Evolutionary conservation across 2,797 vertebrate species (phyloP).

Genomic region (Microcaecilia unicolor): DNA sequence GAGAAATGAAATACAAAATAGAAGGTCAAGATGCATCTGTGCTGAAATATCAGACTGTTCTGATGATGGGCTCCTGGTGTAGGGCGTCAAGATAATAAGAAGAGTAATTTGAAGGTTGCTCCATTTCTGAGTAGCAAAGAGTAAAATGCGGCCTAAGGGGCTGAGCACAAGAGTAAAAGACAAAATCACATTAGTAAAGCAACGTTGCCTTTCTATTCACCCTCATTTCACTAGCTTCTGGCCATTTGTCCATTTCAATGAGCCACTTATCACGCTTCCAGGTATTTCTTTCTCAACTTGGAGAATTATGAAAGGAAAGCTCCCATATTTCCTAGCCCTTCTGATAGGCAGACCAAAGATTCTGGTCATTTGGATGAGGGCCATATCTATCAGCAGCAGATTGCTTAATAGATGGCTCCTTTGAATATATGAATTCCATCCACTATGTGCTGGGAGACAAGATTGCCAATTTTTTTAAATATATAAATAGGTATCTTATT

Average conservation of each 20-base stretch:
- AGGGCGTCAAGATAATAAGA: no score
- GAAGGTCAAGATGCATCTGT: no score
- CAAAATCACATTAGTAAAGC: slow-evolving; percentile 36
- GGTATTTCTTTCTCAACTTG: slow-evolving; percentile 44
- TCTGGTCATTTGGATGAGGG: slow-evolving; percentile 68
- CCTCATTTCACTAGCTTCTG: slow-evolving; percentile 24
- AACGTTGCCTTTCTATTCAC: slow-evolving; percentile 38
- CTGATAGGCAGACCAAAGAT: slow-evolving; percentile 51
- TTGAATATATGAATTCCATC: slow-evolving; percentile 65
- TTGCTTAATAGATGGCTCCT: slow-evolving; percentile 58
- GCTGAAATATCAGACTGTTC: no score
- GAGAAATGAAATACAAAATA: no score
- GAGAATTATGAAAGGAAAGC: slow-evolving; percentile 60
- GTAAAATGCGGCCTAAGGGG: no score
- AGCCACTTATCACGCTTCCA: slow-evolving; percentile 46
- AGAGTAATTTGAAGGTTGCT: no score
- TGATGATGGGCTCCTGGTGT: no score
- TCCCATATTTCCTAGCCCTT: slow-evolving; percentile 45
- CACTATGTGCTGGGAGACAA: slow-evolving; percentile 35
- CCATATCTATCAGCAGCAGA: slow-evolving; percentile 47
- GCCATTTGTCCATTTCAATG: slow-evolving; percentile 56
- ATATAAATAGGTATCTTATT: slow-evolving; percentile 59
- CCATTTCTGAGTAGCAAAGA: background rate
- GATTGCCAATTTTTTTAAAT: slow-evolving; percentile 56
- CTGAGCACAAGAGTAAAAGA: no score